Base-by-base conservation (phyloP, 64 coral and sea anemone species). In the Orbicella faveolata region DNA sequence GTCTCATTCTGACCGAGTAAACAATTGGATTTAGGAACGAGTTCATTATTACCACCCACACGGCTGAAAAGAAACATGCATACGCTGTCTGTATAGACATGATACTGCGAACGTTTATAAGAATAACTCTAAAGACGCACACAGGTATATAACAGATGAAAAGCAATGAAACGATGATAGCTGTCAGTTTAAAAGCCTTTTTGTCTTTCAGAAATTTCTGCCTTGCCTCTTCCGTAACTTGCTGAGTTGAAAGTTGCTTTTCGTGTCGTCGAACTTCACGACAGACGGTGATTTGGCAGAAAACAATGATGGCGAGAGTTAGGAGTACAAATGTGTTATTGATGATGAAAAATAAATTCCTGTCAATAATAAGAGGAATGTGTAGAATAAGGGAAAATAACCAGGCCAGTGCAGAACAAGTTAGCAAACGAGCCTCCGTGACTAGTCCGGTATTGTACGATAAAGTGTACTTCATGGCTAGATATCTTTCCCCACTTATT, bases 21-120 rank as follows among this genome's bases (percentile, higher is more conserved):
- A 78, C 23, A 78, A 78, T 18, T 78, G 76, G 76, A 37, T 78
- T 78, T 23, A 78, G 76, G 2, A 80, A 62, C 53, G 78, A 80
- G 53, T 80, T 80, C 44, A 80, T 34, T 51, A 80, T 21, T 12
- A 25, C 26, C 21, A 59, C 7, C 7, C 30, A 61, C 51, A 80
- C 52, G 34, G 16, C 11, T 57, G 2, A 8, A 35, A 81, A 16
- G 2, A 53, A 63, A 54, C 21, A 63, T 61, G 59, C 33, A 30
- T n/a, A n/a, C 11, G 4, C 6, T 20, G 23, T 63, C 63, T n/a
- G 23, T 61, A 30, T 30, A 25, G 79, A 36, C 54, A 54, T 21
- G 30, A 34, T 81, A 7, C 15, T 15, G 3, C 21, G 21, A 11
- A 30, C 0, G 9, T 70, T 25, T n/a, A 1, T 70, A 8, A 70